Evolutionary conservation across 2,113 vertebrate genomes (phyloP).

Genomic region (Cyanistes caeruleus): DNA sequence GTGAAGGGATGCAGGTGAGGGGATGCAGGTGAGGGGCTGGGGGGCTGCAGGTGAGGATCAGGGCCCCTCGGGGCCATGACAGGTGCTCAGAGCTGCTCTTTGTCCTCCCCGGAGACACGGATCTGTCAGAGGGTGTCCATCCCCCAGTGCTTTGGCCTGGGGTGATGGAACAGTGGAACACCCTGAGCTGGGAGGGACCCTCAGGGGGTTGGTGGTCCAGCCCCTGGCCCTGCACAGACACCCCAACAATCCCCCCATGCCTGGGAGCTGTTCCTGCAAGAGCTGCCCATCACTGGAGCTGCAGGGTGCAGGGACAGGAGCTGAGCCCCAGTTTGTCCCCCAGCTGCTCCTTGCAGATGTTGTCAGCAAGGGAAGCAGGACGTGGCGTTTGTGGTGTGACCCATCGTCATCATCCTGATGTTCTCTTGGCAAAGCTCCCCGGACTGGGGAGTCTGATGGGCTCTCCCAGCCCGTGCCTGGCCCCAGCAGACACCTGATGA

Average conservation of each 20-base stretch:
- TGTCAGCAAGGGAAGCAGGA: not conserved
- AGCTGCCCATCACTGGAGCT: not conserved
- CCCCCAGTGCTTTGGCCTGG: not conserved
- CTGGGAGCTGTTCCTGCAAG: not conserved
- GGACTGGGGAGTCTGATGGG: not conserved
- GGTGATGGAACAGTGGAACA: accelerated
- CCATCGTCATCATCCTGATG: not conserved
- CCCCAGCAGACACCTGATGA: not conserved
- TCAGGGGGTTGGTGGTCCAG: accelerated
- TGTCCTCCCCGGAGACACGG: accelerated
- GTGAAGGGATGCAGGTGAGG: too few relatives aligned
- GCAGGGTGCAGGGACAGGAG: not conserved
- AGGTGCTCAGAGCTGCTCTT: not conserved
- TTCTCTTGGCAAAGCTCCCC: not conserved
- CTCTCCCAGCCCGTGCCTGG: not conserved
- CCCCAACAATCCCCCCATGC: not conserved
- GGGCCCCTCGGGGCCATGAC: accelerated
- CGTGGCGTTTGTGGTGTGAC: not conserved
- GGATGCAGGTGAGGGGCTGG: too few relatives aligned
- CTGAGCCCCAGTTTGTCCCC: not conserved
- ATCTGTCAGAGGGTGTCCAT: accelerated
- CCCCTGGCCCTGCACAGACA: not conserved
- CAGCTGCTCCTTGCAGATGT: not conserved
- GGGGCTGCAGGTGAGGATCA: not conserved
- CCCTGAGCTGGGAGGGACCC: not conserved